These are phyloP conservation scores for Ifrita kowaldi DNA, from an alignment of 2,113 vertebrate genomes.

Conservation along the genomic window DNA sequence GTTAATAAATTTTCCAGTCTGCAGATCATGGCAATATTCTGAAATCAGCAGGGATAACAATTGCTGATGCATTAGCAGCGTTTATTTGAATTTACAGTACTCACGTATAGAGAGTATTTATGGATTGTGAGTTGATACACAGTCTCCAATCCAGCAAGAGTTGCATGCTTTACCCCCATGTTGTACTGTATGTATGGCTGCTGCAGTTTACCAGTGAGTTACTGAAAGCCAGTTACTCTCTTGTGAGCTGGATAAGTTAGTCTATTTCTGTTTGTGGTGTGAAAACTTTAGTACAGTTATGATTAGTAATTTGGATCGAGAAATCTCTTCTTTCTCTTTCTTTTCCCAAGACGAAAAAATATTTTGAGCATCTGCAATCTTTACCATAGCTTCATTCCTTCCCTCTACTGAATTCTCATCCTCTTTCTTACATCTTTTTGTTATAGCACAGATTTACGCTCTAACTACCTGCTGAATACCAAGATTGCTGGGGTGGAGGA, in stretches of 20 bases:
- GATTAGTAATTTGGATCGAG: not conserved
- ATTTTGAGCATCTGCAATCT: not conserved
- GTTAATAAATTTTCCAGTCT: not conserved
- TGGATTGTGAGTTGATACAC: not conserved
- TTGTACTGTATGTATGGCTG: not conserved
- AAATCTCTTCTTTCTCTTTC: not conserved
- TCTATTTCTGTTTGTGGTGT: not conserved
- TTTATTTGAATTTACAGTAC: not conserved
- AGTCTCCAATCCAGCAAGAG: not conserved
- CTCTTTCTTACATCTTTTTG: not conserved
- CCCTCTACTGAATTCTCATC: not conserved
- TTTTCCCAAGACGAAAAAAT: not conserved
- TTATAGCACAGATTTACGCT: constrained; percentile 89
- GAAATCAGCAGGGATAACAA: not conserved
- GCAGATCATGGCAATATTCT: not conserved
- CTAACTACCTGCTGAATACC: constrained; percentile 94
- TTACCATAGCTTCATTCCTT: not conserved
- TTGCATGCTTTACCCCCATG: not conserved
- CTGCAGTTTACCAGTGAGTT: not conserved
- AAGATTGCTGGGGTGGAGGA: constrained; percentile 93
- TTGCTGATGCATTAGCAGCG: not conserved
- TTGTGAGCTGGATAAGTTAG: not conserved
- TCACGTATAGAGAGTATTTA: not conserved
- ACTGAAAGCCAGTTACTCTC: not conserved
- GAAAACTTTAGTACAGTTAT: not conserved